Conservation (phyloP, 2,888 invertebrate species). For the Acholoe squamosa region DNA sequence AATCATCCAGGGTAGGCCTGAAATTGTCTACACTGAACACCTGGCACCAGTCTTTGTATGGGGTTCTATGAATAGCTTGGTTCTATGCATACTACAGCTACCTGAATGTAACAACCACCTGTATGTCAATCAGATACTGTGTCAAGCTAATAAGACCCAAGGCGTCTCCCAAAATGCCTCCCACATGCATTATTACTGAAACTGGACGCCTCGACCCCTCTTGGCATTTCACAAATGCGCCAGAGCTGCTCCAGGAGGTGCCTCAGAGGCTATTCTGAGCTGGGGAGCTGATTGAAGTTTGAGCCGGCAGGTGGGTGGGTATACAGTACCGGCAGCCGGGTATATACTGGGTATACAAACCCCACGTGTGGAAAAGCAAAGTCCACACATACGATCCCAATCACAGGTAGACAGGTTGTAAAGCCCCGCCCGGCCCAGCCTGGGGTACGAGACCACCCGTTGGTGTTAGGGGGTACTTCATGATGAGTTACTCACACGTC, state of each 20-base stretch:
- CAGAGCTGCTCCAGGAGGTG: not conserved
- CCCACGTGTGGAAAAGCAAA: not conserved
- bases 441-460: not conserved
- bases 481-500: conserved; percentile 6
- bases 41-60: too few relatives aligned
- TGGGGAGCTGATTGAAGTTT: not conserved
- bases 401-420: conserved; percentile 31
- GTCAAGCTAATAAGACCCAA: too few relatives aligned
- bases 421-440: not conserved
- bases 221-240: conserved; percentile 18
- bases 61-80: too few relatives aligned
- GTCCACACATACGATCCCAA: not conserved
- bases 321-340: not conserved
- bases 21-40: not conserved
- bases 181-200: conserved; percentile 2
- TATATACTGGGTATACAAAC: not conserved
- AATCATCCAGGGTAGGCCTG: not conserved
- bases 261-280: not conserved
- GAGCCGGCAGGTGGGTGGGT: not conserved
- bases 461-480: not conserved
- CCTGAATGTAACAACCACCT: too few relatives aligned
- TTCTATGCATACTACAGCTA: too few relatives aligned
- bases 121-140: too few relatives aligned
- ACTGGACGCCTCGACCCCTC: not conserved
- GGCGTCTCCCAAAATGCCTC: not conserved